These are phyloP conservation scores for Emmelina monodactyla DNA, from an alignment of 2,888 invertebrate species.

Conservation along the genomic window DNA sequence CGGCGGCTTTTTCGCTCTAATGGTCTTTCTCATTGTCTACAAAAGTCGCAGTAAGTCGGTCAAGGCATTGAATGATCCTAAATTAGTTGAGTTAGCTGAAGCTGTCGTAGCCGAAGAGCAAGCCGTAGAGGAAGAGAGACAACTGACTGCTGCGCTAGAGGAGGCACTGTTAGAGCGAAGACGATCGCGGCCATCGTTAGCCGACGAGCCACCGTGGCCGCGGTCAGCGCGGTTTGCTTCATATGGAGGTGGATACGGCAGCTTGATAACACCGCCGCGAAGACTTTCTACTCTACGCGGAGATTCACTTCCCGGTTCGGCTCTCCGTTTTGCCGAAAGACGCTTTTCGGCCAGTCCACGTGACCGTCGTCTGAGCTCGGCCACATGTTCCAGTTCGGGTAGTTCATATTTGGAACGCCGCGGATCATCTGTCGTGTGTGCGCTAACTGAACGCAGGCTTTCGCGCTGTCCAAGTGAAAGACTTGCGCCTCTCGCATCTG, in stretches of 20 bases:
- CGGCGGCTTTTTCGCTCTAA: conserved; percentile 89
- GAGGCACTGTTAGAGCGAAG: conserved; percentile 60
- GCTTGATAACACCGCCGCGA: conserved; percentile 73
- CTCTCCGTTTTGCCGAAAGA: conserved; percentile 57
- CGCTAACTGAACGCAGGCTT: conserved; percentile 79
- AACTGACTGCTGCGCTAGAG: conserved; percentile 77
- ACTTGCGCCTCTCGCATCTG: conserved; percentile 80
- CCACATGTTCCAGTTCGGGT: conserved; percentile 85
- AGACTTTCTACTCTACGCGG: conserved; percentile 66
- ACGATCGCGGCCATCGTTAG: conserved; percentile 68
- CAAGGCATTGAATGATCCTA: conserved; percentile 79
- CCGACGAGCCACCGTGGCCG: conserved; percentile 70
- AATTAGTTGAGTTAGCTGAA: conserved; percentile 80
- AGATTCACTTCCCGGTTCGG: conserved; percentile 69
- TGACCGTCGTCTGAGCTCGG: conserved; percentile 76
- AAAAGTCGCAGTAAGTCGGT: conserved; percentile 85
- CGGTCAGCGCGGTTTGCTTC: conserved; percentile 51
- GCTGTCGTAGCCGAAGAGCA: conserved; percentile 76
- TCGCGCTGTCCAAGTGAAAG: conserved; percentile 75
- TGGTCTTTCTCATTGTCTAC: conserved; percentile 90
- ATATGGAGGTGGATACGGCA: conserved; percentile 72
- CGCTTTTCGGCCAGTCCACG: conserved; percentile 54
- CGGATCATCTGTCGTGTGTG: conserved; percentile 80
- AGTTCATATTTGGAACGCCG: conserved; percentile 84
- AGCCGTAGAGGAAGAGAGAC: conserved; percentile 74